Evolutionary conservation across 2,797 vertebrate species (phyloP).

Genomic region (Pseudochirops corinnae): DNA sequence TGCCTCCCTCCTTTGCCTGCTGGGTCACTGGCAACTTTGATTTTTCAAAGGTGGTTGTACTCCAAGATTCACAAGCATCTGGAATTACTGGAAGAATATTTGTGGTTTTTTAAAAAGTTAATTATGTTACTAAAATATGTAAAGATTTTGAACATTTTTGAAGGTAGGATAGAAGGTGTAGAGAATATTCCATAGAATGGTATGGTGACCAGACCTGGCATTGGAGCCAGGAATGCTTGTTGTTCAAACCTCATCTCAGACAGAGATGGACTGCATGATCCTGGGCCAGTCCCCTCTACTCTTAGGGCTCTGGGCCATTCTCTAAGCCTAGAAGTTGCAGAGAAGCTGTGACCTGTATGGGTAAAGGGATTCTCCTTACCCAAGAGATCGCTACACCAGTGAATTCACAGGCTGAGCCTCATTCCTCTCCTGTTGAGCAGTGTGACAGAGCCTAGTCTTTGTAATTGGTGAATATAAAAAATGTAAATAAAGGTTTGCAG

Average conservation of each 20-base stretch:
- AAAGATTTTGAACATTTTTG: not conserved
- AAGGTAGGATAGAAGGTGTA: not conserved
- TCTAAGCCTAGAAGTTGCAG: not conserved
- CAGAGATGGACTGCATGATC: not conserved
- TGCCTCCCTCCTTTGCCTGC: too few species aligned
- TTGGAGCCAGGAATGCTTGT: not conserved
- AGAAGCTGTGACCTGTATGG: not conserved
- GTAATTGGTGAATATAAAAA: not conserved
- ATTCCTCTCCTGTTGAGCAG: not conserved
- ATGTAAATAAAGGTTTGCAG: not conserved
- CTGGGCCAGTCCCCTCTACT: not conserved
- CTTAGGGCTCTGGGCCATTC: not conserved
- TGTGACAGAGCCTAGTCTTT: slow-evolving; percentile 3
- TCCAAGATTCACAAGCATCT: not conserved
- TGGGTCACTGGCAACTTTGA: not conserved
- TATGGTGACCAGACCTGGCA: not conserved
- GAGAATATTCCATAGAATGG: not conserved
- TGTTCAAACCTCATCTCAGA: not conserved
- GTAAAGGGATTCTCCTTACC: not conserved
- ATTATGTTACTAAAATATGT: not conserved
- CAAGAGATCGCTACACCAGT: not conserved
- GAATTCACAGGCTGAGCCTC: not conserved
- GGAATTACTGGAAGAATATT: not conserved
- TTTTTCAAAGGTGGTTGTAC: not conserved
- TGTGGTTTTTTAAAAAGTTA: not conserved